A percentile compares a stretch with the other conserved stretches of the same genome.
Evolutionary conservation across 2,888 invertebrate genomes (phyloP).

Genomic region (Steromphala cineraria): DNA sequence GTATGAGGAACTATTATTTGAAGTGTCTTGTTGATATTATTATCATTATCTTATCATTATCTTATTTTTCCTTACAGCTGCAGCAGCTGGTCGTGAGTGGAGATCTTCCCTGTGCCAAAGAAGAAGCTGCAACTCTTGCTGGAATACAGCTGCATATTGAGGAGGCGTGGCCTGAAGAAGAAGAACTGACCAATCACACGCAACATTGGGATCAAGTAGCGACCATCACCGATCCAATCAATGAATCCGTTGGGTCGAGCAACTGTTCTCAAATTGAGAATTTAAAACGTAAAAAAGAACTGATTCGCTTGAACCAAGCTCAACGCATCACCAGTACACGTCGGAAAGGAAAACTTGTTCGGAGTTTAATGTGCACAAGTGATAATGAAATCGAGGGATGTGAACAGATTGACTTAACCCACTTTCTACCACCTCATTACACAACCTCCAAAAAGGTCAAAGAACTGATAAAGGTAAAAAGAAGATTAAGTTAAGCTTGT

Average conservation of each 20-base stretch:
- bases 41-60: neutral
- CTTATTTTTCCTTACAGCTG: conserved; percentile 75
- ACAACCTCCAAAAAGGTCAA: conserved; percentile 79
- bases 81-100: conserved; percentile 80
- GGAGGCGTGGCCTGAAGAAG: conserved; percentile 72
- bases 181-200: conserved; percentile 22
- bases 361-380: conserved; percentile 66
- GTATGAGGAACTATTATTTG: too few relatives aligned
- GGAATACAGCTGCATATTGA: conserved; percentile 81
- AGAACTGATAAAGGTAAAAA: conserved; percentile 79
- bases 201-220: neutral
- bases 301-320: conserved; percentile 61
- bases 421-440: conserved; percentile 80
- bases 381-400: conserved; percentile 62
- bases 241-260: conserved; percentile 23
- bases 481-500: too few relatives aligned
- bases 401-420: conserved; percentile 73
- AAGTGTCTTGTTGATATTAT: too few relatives aligned
- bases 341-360: conserved; percentile 61
- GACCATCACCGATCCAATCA: conserved; percentile 1
- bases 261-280: conserved; percentile 60
- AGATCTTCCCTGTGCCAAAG: conserved; percentile 80
- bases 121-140: conserved; percentile 81
- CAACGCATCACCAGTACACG: conserved; percentile 64
- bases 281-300: conserved; percentile 63